A percentile compares a stretch with the other conserved stretches of the same genome.
Evolutionary conservation across 2,888 invertebrate genomes (phyloP).

Genomic region (Melieria picta): DNA sequence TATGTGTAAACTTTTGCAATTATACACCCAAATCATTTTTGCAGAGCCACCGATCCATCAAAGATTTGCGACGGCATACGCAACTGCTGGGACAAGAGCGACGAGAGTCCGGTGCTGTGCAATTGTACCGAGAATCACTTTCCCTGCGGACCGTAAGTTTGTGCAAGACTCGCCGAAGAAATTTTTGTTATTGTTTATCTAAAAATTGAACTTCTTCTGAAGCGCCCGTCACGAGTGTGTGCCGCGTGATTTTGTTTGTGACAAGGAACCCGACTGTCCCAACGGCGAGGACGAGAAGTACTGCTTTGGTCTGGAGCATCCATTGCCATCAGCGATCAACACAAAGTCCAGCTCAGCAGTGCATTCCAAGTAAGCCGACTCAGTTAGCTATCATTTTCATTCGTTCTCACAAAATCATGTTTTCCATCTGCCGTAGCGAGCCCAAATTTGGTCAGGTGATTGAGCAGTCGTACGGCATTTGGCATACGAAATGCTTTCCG

Average conservation of each 20-base stretch:
- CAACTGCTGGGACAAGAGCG: constrained; percentile 81
- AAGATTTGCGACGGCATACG: constrained; percentile 80
- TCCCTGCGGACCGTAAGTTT: constrained; percentile 68
- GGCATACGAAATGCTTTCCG: constrained; percentile 78
- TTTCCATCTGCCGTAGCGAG: constrained; percentile 9
- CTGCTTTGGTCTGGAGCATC: constrained; percentile 70
- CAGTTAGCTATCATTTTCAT: constrained; percentile 43
- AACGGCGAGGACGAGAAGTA: constrained; percentile 77
- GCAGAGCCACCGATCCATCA: constrained; percentile 72
- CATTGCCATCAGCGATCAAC: constrained; percentile 27
- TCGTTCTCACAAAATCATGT: not conserved
- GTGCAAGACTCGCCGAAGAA: not conserved
- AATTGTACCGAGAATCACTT: constrained; percentile 70
- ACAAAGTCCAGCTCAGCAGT: constrained; percentile 10
- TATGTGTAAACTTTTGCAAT: no score
- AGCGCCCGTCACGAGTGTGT: constrained; percentile 71
- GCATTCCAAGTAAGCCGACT: constrained; percentile 27
- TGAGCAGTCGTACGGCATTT: constrained; percentile 74
- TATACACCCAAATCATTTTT: not conserved
- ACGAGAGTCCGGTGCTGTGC: constrained; percentile 76
- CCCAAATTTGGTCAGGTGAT: constrained; percentile 72
- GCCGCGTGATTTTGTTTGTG: constrained; percentile 79
- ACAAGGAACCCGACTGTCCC: constrained; percentile 78
- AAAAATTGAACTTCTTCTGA: constrained; percentile 19
- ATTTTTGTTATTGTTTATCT: not conserved